These are phyloP conservation scores for Meiosimyza platycephala DNA, from an alignment of 2,888 invertebrate species.

Conservation along the genomic window DNA sequence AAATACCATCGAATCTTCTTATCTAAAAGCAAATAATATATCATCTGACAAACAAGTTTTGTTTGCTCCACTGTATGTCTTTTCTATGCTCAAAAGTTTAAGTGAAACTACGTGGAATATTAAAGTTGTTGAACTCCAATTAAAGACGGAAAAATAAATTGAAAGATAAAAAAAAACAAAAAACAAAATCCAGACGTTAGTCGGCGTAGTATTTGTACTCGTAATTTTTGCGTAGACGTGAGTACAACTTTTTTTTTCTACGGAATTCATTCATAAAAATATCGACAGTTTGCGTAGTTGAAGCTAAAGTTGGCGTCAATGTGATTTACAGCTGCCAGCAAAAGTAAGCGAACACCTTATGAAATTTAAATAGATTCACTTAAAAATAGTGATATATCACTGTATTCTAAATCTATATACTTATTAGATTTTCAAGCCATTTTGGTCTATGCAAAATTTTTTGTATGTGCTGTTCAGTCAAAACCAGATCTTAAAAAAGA, in stretches of 20 bases:
- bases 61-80: conserved; percentile 11
- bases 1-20: too few relatives aligned
- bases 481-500: not conserved
- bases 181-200: conserved; percentile 14
- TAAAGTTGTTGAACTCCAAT: conserved; percentile 24
- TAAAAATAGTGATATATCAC: too few relatives aligned
- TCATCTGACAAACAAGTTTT: too few relatives aligned
- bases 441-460: not conserved
- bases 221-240: conserved; percentile 24
- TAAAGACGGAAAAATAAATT: not conserved
- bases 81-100: not conserved
- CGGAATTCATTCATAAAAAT: conserved; percentile 31
- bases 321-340: not conserved
- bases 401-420: too few relatives aligned
- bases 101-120: not conserved
- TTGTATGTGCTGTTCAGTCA: not conserved
- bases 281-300: conserved; percentile 14
- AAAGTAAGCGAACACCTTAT: not conserved
- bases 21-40: too few relatives aligned
- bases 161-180: not conserved
- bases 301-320: not conserved
- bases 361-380: too few relatives aligned
- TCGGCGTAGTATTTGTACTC: conserved; percentile 19
- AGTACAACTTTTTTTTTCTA: not conserved
- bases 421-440: too few relatives aligned